phyloP scores from a whole-genome alignment of 2,797 vertebrate genomes.

The Manis crassicaudata region DNA sequence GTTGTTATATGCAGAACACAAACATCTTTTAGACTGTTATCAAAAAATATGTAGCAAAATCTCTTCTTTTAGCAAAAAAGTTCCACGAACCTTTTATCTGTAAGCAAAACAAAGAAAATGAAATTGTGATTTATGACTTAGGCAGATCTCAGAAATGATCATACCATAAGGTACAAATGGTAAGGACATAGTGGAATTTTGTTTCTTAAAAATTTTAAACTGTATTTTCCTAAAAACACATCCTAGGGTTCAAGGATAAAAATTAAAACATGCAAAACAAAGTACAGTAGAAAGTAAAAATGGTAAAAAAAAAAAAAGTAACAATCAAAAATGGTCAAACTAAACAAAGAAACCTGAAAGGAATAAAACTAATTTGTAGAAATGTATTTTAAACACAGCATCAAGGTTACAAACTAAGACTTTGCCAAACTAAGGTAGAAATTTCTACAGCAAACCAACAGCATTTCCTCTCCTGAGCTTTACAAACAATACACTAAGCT shows the following conservation, averaged over 20 bases:
- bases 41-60: no score
- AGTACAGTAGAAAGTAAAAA: not conserved
- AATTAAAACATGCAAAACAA: conserved; percentile 44
- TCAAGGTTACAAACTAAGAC: conserved; percentile 23
- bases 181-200: not conserved
- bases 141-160: conserved; percentile 29
- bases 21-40: conserved; percentile 33
- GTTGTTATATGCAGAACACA: conserved; percentile 13
- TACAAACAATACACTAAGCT: conserved; percentile 22
- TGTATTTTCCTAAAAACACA: conserved; percentile 45
- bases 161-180: not conserved
- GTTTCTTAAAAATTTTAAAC: conserved; percentile 55
- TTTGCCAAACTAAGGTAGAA: conserved; percentile 41
- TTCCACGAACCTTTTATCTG: not conserved
- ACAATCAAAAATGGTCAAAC: not conserved
- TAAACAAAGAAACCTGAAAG: not conserved
- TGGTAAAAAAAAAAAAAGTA: not conserved
- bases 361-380: conserved; percentile 41
- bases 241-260: conserved; percentile 22
- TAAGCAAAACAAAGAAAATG: conserved; percentile 38
- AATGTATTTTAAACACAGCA: conserved; percentile 31
- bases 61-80: not conserved
- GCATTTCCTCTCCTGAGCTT: conserved; percentile 1
- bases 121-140: not conserved
- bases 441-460: conserved; percentile 30